These are phyloP conservation scores for Cyprinodon variegatus DNA, from an alignment of 2,113 vertebrate genomes.

Conservation along the genomic window DNA sequence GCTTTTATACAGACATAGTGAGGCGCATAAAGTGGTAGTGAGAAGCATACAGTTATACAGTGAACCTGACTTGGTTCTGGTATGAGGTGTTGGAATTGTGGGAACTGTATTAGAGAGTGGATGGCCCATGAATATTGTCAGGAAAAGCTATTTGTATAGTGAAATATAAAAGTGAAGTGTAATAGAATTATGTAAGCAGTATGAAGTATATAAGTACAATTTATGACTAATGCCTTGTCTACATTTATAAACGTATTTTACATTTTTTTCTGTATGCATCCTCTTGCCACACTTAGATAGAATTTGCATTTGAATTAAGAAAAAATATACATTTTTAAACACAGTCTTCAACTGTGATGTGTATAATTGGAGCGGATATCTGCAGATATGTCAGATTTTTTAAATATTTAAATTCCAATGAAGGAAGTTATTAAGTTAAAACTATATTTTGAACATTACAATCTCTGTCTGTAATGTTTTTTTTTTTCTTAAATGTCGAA, in stretches of 20 bases:
- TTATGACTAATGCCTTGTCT: no score
- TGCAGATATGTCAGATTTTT: no score
- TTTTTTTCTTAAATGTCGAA: no score
- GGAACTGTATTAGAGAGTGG: constrained; percentile 51
- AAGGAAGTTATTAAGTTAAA: no score
- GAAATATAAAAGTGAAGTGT: constrained; percentile 44
- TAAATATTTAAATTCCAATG: no score
- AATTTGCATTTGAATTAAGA: not conserved
- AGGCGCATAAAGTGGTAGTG: not conserved
- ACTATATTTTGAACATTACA: no score
- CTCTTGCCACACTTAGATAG: not conserved
- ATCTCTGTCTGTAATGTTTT: no score
- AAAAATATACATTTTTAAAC: not conserved
- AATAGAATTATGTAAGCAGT: constrained; percentile 37
- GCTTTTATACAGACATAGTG: not conserved
- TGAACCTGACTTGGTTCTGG: constrained; percentile 37
- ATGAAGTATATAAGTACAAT: not conserved
- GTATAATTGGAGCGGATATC: no score
- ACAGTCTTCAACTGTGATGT: not conserved
- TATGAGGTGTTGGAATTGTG: constrained; percentile 53
- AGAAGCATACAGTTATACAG: constrained; percentile 30
- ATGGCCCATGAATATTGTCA: constrained; percentile 62
- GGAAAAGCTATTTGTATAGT: constrained; percentile 50
- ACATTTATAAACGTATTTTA: not conserved
- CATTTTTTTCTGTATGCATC: not conserved